Evolutionary conservation across 2,797 vertebrate species (phyloP).

Genomic region (Neopelma chrysocephalum): DNA sequence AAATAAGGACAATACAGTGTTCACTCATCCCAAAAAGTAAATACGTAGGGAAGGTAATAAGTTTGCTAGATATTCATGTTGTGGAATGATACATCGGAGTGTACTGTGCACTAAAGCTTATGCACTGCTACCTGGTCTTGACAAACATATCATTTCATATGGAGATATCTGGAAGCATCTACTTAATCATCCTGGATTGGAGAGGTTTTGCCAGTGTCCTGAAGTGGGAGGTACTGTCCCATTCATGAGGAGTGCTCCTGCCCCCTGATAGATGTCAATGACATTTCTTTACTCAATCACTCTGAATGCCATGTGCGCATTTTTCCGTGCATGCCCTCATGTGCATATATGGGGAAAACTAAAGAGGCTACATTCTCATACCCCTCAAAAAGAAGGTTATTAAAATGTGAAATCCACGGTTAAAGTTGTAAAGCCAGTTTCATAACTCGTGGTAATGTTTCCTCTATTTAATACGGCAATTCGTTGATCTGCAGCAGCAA

Average conservation of each 20-base stretch:
- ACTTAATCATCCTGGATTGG: neutral
- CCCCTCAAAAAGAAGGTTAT: neutral
- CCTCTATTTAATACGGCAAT: slow-evolving; percentile 44
- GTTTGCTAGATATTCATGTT: neutral
- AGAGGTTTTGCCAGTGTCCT: neutral
- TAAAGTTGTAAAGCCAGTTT: slow-evolving; percentile 28
- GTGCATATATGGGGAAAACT: neutral
- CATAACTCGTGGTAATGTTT: slow-evolving; percentile 40
- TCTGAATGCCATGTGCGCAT: neutral
- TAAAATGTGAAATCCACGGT: neutral
- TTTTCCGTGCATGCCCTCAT: neutral
- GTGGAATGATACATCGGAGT: neutral
- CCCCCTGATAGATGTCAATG: neutral
- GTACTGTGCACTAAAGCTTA: neutral
- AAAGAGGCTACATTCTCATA: neutral
- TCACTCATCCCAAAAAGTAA: slow-evolving; percentile 34
- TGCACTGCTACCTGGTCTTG: neutral
- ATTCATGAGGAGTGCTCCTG: neutral
- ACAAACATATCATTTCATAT: neutral
- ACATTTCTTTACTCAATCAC: neutral
- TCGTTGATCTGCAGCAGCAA: slow-evolving; percentile 36
- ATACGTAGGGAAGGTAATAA: neutral
- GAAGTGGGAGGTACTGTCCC: neutral
- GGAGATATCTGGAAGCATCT: neutral
- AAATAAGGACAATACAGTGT: slow-evolving; percentile 44